Evolutionary conservation across 2,113 vertebrate species (phyloP).

Genomic region (western clawed frog (Xenopus tropicalis)): UCB_Xtro_10.0 CM004446.2:64942001-64942500

Average conservation of each 20-base stretch:
- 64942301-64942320: conserved; percentile 25
- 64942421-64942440: not conserved
- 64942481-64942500: too few relatives aligned
- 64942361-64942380: conserved; percentile 29
- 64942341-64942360: conserved; percentile 36
- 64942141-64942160: conserved; percentile 50
- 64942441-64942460: too few relatives aligned
- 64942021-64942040: too few relatives aligned
- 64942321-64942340: conserved; percentile 36
- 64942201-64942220: conserved; percentile 72
- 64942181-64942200: conserved; percentile 63
- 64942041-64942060: not conserved
- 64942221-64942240: conserved; percentile 62
- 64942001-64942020: too few relatives aligned
- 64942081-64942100: conserved; percentile 1
- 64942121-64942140: conserved; percentile 40
- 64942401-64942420: conserved; percentile 5
- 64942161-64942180: conserved; percentile 57
- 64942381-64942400: conserved; percentile 27
- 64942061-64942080: conserved; percentile 27
- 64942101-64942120: conserved; percentile 6
- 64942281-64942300: not conserved
- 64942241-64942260: conserved; percentile 59
- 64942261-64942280: conserved; percentile 4
- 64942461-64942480: too few relatives aligned